These are phyloP conservation scores for Brachionus calyciflorus DNA, from an alignment of 1,140 invertebrate genomes.

Conservation along the genomic window DNA sequence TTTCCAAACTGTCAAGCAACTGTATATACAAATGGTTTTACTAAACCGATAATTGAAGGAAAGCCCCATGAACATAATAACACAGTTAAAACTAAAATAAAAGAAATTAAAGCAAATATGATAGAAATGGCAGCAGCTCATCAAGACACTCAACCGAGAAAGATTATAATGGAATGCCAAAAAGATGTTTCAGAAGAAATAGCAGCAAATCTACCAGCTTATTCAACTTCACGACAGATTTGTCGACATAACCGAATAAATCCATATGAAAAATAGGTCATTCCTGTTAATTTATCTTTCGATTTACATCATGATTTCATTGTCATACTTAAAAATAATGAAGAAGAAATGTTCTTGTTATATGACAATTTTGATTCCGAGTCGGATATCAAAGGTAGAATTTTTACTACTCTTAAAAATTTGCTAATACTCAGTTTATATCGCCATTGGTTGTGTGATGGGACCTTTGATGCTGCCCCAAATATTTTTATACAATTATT, in stretches of 20 bases:
- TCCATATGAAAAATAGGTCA: background rate
- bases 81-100: background rate
- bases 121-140: constrained; percentile 18
- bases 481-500: background rate
- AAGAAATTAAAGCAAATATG: constrained; percentile 17
- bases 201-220: constrained; percentile 9
- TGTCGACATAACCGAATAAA: background rate
- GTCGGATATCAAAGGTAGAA: background rate
- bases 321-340: background rate
- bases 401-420: background rate
- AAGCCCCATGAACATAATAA: constrained; percentile 26
- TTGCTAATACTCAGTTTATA: background rate
- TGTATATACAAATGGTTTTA: constrained; percentile 1
- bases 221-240: constrained; percentile 10
- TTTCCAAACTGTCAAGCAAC: constrained; percentile 1
- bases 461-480: background rate
- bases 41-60: background rate
- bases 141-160: constrained; percentile 17
- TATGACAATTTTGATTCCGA: background rate
- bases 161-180: constrained; percentile 20
- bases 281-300: background rate
- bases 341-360: background rate
- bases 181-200: constrained; percentile 19
- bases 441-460: constrained; percentile 8
- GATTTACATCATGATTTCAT: background rate